phyloP scores from a whole-genome alignment of 2,113 vertebrate species.

The Ranitomeya variabilis region DNA sequence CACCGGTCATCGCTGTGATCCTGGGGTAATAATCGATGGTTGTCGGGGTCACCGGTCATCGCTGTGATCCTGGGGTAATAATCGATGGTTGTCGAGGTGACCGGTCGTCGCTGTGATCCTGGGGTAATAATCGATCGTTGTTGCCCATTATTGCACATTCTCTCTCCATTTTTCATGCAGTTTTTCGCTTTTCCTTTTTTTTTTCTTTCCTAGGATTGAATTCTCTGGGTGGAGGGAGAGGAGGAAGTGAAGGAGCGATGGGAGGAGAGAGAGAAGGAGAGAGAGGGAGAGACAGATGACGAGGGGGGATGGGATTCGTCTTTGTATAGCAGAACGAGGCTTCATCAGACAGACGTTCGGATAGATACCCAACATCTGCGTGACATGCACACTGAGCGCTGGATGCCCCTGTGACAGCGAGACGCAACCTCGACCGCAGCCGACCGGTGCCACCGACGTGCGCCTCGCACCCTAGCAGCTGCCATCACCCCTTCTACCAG shows the following conservation, averaged over 20 bases:
- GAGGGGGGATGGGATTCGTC: conserved; percentile 40
- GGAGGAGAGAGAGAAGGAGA: background rate
- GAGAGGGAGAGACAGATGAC: background rate
- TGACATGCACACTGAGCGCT: conserved; percentile 25
- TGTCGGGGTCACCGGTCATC: too few species aligned
- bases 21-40: too few species aligned
- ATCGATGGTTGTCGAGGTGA: background rate
- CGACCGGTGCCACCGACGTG: background rate
- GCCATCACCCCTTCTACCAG: background rate
- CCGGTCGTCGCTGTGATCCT: background rate
- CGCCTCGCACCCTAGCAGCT: background rate
- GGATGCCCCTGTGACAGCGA: conserved; percentile 19
- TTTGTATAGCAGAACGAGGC: conserved; percentile 54
- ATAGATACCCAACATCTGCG: conserved; percentile 16
- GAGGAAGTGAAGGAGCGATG: conserved; percentile 11
- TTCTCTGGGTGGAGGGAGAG: conserved; percentile 50
- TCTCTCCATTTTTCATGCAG: conserved; percentile 21
- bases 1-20: too few species aligned
- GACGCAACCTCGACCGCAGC: background rate
- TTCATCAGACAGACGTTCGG: conserved; percentile 32
- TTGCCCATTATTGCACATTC: background rate
- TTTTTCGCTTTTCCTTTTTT: background rate
- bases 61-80: too few species aligned
- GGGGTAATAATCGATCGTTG: background rate
- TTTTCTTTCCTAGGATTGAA: conserved; percentile 23